Evolutionary conservation across 2,797 vertebrate species (phyloP), one percentile per base, ranked within the genome.

Genomic region (Pipistrellus nathusii): DNA sequence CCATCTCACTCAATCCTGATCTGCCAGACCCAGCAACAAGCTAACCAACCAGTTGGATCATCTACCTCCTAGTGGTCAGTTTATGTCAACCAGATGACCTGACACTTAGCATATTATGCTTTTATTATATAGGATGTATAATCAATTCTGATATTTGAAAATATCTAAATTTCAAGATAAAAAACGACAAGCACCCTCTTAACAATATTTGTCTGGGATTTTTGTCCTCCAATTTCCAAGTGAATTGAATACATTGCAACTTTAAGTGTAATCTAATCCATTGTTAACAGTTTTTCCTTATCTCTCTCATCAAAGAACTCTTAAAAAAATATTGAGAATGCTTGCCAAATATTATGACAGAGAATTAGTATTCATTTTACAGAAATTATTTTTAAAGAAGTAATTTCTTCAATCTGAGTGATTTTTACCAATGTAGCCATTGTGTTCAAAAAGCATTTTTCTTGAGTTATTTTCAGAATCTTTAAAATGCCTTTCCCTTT

Each of bases 261-360:
- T 62, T 55, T 53, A 71, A 38, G 7, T n/a, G 12, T 17, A 55
- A 88, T 38, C 27, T 14, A n/a, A 88, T 76, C 75, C 53, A 57
- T 48, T 20, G 55, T 30, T 30, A 30, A 77, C 41, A 76, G 46
- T 55, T 64, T 32, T 80, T 77, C 27, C 46, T 87, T 55, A 51
- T 55, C 59, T 64, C 14, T 57, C 46, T 90, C 66, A 71, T 64
- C 59, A 83, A 72, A 93, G 81, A 77, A 27, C 66, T 94, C 82
- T 81, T 41, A 72, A 64, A 30, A 85, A 85, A 35, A 71, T 53
- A 53, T 48, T 35, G 38, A 59, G 76, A 51, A 53, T 46, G 35
- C 35, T 68, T 92, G 88, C 57, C 93, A 96, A 95, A 95, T 93
- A 92, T 64, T 88, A 20, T 86, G 90, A 94, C 15, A 35, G 91